Base-by-base conservation (phyloP, 2,888 invertebrate species). In the Dicranocentrus wangi region DNA sequence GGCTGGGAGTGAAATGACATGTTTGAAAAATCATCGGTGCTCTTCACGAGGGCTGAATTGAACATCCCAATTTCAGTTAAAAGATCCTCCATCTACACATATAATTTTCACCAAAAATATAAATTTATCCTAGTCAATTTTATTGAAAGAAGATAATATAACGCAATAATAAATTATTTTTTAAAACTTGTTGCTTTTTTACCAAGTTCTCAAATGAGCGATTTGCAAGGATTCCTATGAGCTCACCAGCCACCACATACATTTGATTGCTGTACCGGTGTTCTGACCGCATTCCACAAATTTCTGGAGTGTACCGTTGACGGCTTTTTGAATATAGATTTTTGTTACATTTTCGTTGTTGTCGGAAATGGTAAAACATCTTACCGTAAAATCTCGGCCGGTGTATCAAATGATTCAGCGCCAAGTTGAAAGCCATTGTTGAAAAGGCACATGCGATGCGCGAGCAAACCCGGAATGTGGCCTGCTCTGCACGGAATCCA, bases 61-160 rank as follows among this genome's bases (percentile, higher is more conserved):
- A n/a, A 60, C 83, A 85, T 83, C n/a, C 85, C 85, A n/a, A 85
- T 47, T 15, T 85, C 78, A 10, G 5, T 8, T 0, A 83, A 28
- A 13, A 85, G 19, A 0, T 73, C 76, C 13, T 63, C 8, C 15
- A 63, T 7, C 60, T 60, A 32, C 32, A 27, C 10, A 25, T 2
- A 17, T 23, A 55, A 23, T 13, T 8, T 10, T 13, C 39, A 39
- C 13, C 5, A 39, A 13, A 8, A 39, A 39, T 39, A 51, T 13
- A 10, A 10, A 5, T 51, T 17, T 17, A 51, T 5, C n/a, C n/a
- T 13, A 13, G 7, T 13, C n/a, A 51, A 8, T 51, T 7, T 42
- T 17, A 1, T 63, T 1, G 47, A 61, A 70, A 39, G 8, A 13
- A 39, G 39, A 39, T 39, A 13, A 13, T 13, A 7, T 7, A 13